Evolutionary conservation across 92 coral and sea anemone genomes (phyloP).

Genomic region (Galaxea fascicularis): DNA sequence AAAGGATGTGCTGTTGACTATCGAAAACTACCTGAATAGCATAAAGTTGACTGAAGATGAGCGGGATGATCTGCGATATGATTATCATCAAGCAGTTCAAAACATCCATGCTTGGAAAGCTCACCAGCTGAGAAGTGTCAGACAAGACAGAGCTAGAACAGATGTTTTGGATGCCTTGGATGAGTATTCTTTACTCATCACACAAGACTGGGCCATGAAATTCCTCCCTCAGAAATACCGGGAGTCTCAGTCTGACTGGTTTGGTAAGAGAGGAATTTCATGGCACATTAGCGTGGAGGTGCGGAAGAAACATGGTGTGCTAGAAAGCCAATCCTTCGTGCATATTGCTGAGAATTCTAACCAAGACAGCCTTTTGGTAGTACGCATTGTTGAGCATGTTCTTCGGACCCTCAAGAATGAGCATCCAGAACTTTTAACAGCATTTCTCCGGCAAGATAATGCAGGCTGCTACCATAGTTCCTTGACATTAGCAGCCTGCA

Average conservation of each 20-base stretch:
- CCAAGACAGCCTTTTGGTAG: slow-evolving; percentile 38
- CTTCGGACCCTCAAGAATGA: slow-evolving; percentile 49
- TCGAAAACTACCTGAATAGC: slow-evolving; percentile 5
- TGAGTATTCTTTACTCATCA: slow-evolving; percentile 14
- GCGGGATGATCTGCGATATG: slow-evolving; percentile 20
- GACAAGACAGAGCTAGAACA: slow-evolving; percentile 58
- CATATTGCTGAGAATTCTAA: slow-evolving; percentile 44
- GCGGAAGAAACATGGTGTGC: slow-evolving; percentile 19
- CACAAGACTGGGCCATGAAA: slow-evolving; percentile 60
- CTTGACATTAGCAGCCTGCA: slow-evolving; percentile 31
- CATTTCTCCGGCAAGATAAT: slow-evolving; percentile 51
- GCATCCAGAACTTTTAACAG: slow-evolving; percentile 39
- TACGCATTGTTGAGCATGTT: slow-evolving; percentile 47
- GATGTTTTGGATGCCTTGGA: slow-evolving; percentile 25
- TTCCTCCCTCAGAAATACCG: slow-evolving; percentile 51
- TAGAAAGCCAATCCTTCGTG: slow-evolving; percentile 47
- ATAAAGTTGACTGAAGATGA: slow-evolving; percentile 1
- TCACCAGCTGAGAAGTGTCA: slow-evolving; percentile 51
- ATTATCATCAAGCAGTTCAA: not conserved
- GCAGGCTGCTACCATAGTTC: slow-evolving; percentile 66
- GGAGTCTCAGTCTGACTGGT: slow-evolving; percentile 59
- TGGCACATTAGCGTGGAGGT: slow-evolving; percentile 67
- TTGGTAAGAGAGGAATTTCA: slow-evolving; percentile 31
- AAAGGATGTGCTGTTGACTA: not conserved
- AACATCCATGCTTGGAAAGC: slow-evolving; percentile 35